Evolutionary conservation across 1,140 invertebrate species (phyloP), one percentile per base, ranked within the genome.

Genomic region (Brachionus rotundiformis): DNA sequence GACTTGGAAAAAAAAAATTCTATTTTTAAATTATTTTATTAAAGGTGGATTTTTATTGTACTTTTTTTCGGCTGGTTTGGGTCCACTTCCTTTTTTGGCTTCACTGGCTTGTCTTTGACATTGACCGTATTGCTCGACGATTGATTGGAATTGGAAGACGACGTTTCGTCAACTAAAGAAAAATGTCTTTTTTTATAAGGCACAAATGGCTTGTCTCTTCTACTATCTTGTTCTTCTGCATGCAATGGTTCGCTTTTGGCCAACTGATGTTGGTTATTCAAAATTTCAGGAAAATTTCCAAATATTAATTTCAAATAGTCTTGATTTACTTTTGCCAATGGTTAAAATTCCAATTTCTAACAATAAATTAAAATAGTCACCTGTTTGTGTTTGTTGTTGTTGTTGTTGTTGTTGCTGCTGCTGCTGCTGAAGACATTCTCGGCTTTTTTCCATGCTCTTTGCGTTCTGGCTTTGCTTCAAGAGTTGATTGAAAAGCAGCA

Each of bases 161-260:
- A 54, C n/a, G 27, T 5, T 27, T 59, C 41, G 5, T 44, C 73
- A 77, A 23, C 47, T 31, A 63, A 3, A 5, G 44, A 10, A 54
- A 79, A 79, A 36, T 54, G n/a, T 33, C 76, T 13, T 39, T 79
- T 79, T 59, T 79, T 79, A 19, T 79, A 79, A 31, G 76, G 76
- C 19, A 73, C 33, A 73, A 73, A 73, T 44, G 68, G 36, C 25
- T 73, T 73, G 8, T 73, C 36, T 44, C 13, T 44, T 44, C 44
- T 44, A 6, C 19, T 27, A 5, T 19, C 16, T 19, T 19, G 36
- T 44, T 73, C 39, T 27, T 47, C 36, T 23, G 31, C 16, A 39
- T 71, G 25, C 33, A 44, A 13, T 25, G 33, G 19, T 5, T 44
- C 23, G 4, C 4, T 25, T 44, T 73, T 54, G 47, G 47, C 7